Evolutionary conservation across 35 echinoderm and acorn worm species (phyloP), one percentile per base, ranked within the genome.

Genomic region (Eucidaris tribuloides): DNA sequence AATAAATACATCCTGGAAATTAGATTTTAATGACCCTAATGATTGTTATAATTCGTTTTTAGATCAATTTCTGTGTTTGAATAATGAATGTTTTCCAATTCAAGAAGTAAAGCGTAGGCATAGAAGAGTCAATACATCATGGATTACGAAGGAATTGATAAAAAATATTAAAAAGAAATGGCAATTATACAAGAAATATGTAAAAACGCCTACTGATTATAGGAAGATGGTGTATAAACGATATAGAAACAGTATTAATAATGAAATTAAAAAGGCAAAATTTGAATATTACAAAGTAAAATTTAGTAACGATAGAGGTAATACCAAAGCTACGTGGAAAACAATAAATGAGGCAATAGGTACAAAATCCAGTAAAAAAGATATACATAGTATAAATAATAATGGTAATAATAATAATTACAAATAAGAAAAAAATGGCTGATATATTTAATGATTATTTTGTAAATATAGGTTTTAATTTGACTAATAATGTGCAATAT

Each of bases 291-390:
- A 77, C 20, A 27, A 77, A 77, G 17, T 36, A 7, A 23, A 19
- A 22, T 77, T 43, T 77, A 40, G 41, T 19, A 17, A 77, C 22
- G 25, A 44, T 40, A 77, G 42, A 38, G 71, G 71, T 1, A 77
- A 45, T 77, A 40, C 42, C 7, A 77, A 77, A 77, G 39, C 20
- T 40, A 77, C 71, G 22, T 77, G 71, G 71, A 77, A 77, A 43
- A 19, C 41, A 15, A 77, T 77, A 2, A 77, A 77, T 43, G 48
- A 52, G n/a, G n/a, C n/a, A n/a, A n/a, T n/a, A n/a, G n/a, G n/a
- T n/a, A n/a, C n/a, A n/a, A n/a, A n/a, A n/a, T n/a, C n/a, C n/a
- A n/a, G n/a, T n/a, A n/a, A n/a, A n/a, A n/a, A n/a, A n/a, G n/a
- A n/a, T n/a, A n/a, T n/a, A n/a, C n/a, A n/a, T n/a, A n/a, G n/a